Evolutionary conservation across 2,113 vertebrate genomes (phyloP), one percentile per base, ranked within the genome.

Genomic region (Mirza zaza): DNA sequence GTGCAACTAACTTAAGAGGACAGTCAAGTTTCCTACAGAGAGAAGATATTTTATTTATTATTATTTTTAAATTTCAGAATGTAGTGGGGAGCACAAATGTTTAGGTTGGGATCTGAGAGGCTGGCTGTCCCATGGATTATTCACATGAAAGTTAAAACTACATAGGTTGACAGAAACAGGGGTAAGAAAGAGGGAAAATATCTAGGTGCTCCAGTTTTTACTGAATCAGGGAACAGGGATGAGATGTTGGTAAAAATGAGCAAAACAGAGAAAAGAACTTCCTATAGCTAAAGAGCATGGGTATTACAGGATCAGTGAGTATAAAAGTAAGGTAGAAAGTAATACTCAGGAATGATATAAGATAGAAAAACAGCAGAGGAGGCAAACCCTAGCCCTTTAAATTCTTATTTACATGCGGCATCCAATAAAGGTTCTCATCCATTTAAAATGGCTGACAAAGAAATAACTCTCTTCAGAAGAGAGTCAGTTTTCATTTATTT

Each of bases 311-410:
- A 65, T 15, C 32, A 21, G 20, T 14, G 36, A 50, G 3, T 25
- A 23, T 39, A 34, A 42, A 76, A 83, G 34, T 50, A 48, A 34
- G 5, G 27, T 10, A 79, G 32, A 42, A 39, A 52, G 18, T n/a
- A 32, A 42, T 20, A 12, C 8, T 13, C 27, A 36, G 29, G 71
- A 80, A 59, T 27, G 45, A 5, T 34, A 11, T 1, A 48, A 17
- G 36, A 20, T 10, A 6, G 61, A 21, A 52, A 36, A n/a, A 29
- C 23, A 42, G 34, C 39, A 75, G 36, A 50, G 1, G 79, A 23
- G 25, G 1, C 25, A 6, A 32, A 42, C 18, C 6, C 8, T 7
- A 4, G 1, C 10, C 7, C 48, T 11, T 27, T 23, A 36, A 45
- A 18, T 73, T 67, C 42, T 45, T 17, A 68, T 70, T 45, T 55